A percentile compares a stretch with the other conserved stretches of the same genome.
Evolutionary conservation across 1,140 invertebrate genomes (phyloP).

Genomic region (Gryllus bimaculatus): DNA sequence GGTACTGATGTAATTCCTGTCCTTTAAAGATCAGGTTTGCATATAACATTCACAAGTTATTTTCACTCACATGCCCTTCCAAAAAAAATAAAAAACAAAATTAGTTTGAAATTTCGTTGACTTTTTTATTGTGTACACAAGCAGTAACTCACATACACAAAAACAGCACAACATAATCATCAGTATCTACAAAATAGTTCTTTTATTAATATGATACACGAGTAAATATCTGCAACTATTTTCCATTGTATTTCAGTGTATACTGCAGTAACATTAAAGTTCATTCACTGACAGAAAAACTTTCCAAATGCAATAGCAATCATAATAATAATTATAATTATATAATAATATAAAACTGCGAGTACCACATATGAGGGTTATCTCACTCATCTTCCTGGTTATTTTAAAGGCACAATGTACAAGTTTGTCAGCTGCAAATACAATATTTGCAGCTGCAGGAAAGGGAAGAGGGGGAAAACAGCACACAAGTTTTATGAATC

Average conservation of each 20-base stretch:
- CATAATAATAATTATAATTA: neutral
- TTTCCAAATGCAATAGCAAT: neutral
- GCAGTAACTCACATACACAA: conserved; percentile 8
- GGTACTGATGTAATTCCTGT: no score
- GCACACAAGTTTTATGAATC: neutral
- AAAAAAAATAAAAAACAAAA: neutral
- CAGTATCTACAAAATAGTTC: conserved; percentile 9
- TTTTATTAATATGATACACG: conserved; percentile 14
- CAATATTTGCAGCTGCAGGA: neutral
- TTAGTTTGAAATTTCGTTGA: neutral
- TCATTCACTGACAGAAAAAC: neutral
- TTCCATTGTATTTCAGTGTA: neutral
- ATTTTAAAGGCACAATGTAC: conserved; percentile 14
- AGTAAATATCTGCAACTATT: conserved; percentile 10
- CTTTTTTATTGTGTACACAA: conserved; percentile 14
- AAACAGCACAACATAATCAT: conserved; percentile 9
- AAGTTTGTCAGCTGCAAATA: neutral
- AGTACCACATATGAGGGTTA: neutral
- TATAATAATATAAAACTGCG: neutral
- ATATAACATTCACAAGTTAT: no score
- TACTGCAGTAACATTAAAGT: neutral
- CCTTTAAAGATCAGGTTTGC: no score
- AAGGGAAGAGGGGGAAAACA: neutral
- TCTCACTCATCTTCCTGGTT: conserved; percentile 14
- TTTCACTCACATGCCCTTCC: no score